Base-by-base conservation (phyloP, 2,888 invertebrate genomes). In the Sinhomidia bicolor region DNA sequence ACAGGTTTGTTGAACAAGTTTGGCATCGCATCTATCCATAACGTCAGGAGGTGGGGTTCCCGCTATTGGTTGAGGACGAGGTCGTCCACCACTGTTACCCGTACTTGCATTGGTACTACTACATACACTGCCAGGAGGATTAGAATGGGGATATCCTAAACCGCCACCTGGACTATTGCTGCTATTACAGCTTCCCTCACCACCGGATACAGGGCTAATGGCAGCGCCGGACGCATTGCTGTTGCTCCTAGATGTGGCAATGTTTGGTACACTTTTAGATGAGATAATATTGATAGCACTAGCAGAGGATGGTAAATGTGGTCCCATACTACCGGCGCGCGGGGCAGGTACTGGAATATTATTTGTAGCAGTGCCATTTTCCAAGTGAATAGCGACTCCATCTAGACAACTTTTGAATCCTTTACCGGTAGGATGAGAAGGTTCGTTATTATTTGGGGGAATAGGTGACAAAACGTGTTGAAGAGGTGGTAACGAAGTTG, bases 1-100 rank as follows among this genome's bases (percentile, higher is more conserved):
- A 94, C 98, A 98, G 29, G 98, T 98, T 93, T 97, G 97, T 93
- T 97, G 97, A 92, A 98, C 97, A 93, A 97, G 96, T 94, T 97
- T 96, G 85, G 96, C 96, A 94, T 98, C 98, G 94, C 97, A 97
- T 94, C 97, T 96, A 93, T 97, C 97, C 92, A 96, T 95, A 12
- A 87, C 91, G 76, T 97, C 97, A 41, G 97, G 97, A 2, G 98
- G 97, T 1, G 95, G 95, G 23, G 98, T 98, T 89, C 98, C 97
- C 20, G 98, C 96, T 92, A 98, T 98, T 36, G 98, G 98, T 92
- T 97, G 97, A 1, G 98, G 98, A 91, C 98, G 95, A 0, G 97
- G 97, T 86, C 97, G 94, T n/a, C 95, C 97, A 85, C 97, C 94
- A n/a, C 89, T 7, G 7, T 84, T 60, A 20, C 74, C 76, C 20